Conservation (phyloP, 2,797 vertebrate species). For the Nasua narica region DNA sequence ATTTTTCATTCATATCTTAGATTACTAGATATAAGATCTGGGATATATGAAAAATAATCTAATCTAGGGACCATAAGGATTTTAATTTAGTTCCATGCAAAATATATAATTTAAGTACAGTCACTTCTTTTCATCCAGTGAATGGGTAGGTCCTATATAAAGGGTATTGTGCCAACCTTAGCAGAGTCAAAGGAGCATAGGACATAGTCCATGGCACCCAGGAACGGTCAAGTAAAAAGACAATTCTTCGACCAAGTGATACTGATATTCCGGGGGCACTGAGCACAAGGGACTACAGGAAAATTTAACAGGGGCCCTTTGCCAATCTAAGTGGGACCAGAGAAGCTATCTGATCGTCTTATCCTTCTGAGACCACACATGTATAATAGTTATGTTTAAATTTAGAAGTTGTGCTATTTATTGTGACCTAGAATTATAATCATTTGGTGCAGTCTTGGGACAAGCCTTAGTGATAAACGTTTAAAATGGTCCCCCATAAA, state of each 20-base stretch:
- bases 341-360: neutral
- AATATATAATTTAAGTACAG: neutral
- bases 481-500: neutral
- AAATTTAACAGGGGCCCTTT: fast-evolving
- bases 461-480: neutral
- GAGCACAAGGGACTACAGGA: neutral
- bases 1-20: neutral
- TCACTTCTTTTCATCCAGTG: neutral
- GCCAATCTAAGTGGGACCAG: neutral
- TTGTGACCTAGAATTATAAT: neutral
- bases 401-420: neutral
- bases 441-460: neutral
- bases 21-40: neutral
- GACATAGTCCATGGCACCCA: fast-evolving
- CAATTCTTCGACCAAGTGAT: neutral
- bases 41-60: neutral
- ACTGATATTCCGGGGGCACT: neutral
- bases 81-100: neutral
- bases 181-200: neutral
- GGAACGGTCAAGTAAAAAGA: neutral
- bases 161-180: fast-evolving
- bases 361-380: neutral
- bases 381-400: neutral
- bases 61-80: neutral
- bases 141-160: neutral